A percentile compares a stretch with the other conserved stretches of the same genome.
These are phyloP conservation scores for Lagodon rhomboides DNA, from an alignment of 2,797 vertebrate genomes.

Conservation along the genomic window DNA sequence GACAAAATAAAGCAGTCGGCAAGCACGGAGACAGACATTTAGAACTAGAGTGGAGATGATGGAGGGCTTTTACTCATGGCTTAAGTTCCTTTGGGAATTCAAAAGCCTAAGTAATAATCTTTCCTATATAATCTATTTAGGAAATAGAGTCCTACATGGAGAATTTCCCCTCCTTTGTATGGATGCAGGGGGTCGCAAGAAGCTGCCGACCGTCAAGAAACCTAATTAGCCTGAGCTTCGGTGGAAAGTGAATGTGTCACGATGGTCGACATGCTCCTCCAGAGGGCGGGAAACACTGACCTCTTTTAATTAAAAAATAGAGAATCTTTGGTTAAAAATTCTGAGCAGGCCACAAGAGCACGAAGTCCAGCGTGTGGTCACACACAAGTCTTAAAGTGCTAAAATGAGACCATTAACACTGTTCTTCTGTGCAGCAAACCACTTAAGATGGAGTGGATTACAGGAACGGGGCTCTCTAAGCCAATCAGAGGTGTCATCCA, in stretches of 20 bases:
- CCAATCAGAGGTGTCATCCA: constrained; percentile 37
- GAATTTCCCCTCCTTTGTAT: constrained; percentile 18
- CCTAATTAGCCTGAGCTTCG: constrained; percentile 52
- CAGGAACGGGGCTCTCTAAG: constrained; percentile 41
- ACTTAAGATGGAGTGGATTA: constrained; percentile 62
- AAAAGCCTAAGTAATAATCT: too few species aligned
- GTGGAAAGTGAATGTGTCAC: constrained; percentile 58
- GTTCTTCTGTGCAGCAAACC: constrained; percentile 60
- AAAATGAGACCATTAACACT: constrained; percentile 68
- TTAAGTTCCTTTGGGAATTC: too few species aligned
- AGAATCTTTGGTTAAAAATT: constrained; percentile 57
- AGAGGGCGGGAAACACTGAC: constrained; percentile 49
- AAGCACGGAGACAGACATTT: too few species aligned
- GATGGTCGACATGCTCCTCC: constrained; percentile 42
- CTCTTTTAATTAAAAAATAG: constrained; percentile 64
- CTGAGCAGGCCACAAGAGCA: constrained; percentile 45
- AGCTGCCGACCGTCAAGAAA: constrained; percentile 41
- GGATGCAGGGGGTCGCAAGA: constrained; percentile 34
- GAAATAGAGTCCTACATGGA: too few species aligned
- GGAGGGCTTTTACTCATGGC: too few species aligned
- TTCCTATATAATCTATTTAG: too few species aligned
- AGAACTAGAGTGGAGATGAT: too few species aligned
- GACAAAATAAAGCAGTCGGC: too few species aligned
- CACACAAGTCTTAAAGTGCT: constrained; percentile 59
- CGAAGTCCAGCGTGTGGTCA: constrained; percentile 57